Evolutionary conservation across 1,140 invertebrate species (phyloP), one percentile per base, ranked within the genome.

Genomic region (Drosophila pachea): DNA sequence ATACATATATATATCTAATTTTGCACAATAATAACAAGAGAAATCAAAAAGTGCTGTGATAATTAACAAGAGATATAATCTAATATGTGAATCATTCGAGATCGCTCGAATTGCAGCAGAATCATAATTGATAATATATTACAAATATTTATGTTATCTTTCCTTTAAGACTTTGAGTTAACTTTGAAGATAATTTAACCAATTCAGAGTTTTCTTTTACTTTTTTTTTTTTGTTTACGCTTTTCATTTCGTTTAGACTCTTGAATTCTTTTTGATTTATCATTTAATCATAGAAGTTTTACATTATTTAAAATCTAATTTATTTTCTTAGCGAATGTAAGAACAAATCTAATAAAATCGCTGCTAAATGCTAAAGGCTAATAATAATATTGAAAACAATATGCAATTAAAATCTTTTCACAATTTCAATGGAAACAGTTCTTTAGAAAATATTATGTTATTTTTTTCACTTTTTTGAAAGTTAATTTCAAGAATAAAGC

Each of bases 21-120:
- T 84, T 84, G 79, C 81, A 86, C 76, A 86, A 84, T 71, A 77
- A 74, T 65, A 70, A 64, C 38, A 69, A 65, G 67, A 64, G 64
- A 78, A 86, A 84, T 84, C 81, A 84, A 84, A 86, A 86, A 86
- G 81, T 84, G 81, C 81, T 84, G 81, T 84, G 81, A 84, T 84
- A 84, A 84, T 67, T 81, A 84, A 81, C 49, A 64, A 75, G 73
- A 76, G 63, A 67, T 62, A 68, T 62, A 75, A 68, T 59, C 60
- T 47, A 60, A 63, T 64, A 49, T 43, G 22, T 54, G n/a, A 55
- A 56, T 55, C 40, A 68, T 45, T 50, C 53, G 22, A 50, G 7
- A 55, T 42, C 56, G 64, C 61, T 74, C 43, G 40, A 59, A 72
- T 48, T 55, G 70, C 38, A 68, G 48, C 62, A 73, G 63, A 42